A percentile compares a stretch with the other conserved stretches of the same genome.
phyloP scores from a whole-genome alignment of 2,888 invertebrate species.

The Ornithoptera alexandrae region DNA sequence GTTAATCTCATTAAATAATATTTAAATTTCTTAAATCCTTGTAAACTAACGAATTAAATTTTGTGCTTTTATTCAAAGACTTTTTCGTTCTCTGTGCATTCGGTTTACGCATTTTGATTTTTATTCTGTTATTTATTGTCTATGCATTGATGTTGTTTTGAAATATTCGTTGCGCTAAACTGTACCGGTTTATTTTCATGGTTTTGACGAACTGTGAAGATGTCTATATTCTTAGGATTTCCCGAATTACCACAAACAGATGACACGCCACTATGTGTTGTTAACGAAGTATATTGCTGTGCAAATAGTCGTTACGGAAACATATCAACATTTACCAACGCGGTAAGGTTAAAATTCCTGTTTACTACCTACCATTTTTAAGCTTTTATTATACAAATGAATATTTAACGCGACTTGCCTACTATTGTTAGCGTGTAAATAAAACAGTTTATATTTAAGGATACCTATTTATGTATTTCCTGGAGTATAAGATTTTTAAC shows the following conservation, averaged over 20 bases:
- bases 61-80: too few species aligned
- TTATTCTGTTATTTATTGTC: too few species aligned
- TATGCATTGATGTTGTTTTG: neutral
- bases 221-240: constrained; percentile 77
- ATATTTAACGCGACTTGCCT: too few species aligned
- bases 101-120: too few species aligned
- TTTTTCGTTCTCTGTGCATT: too few species aligned
- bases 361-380: too few species aligned
- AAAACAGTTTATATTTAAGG: neutral
- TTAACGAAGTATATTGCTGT: constrained; percentile 82
- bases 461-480: too few species aligned
- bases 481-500: too few species aligned
- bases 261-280: constrained; percentile 81
- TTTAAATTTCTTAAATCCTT: too few species aligned
- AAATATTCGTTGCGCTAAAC: neutral
- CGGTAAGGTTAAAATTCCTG: constrained; percentile 71
- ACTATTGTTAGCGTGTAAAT: neutral
- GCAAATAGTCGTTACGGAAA: constrained; percentile 79
- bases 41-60: too few species aligned
- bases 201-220: constrained; percentile 40
- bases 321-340: constrained; percentile 77
- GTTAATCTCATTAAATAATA: too few species aligned
- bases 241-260: constrained; percentile 73
- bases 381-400: too few species aligned
- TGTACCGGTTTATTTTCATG: constrained; percentile 11